Evolutionary conservation across 2,113 vertebrate genomes (phyloP).

Genomic region (Myodes glareolus): DNA sequence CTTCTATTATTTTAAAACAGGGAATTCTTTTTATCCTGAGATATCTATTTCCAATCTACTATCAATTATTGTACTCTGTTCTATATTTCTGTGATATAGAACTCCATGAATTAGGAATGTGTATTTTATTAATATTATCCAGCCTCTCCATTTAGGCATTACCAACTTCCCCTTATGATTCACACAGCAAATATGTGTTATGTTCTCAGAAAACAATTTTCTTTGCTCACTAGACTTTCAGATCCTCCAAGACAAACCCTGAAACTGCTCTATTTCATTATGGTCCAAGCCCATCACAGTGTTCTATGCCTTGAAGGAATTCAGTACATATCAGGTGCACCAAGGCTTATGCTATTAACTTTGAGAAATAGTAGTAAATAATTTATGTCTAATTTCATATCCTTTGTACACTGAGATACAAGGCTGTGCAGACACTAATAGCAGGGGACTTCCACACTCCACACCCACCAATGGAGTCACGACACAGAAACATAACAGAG

Average conservation of each 20-base stretch:
- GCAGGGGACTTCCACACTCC: no score
- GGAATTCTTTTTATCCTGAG: background rate
- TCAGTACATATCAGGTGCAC: background rate
- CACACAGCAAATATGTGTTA: background rate
- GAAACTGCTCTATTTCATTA: background rate
- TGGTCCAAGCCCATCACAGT: rapidly evolving
- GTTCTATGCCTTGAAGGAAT: background rate
- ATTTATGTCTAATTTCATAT: background rate
- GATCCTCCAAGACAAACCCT: background rate
- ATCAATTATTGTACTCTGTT: rapidly evolving
- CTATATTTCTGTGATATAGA: background rate
- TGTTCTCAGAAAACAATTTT: background rate
- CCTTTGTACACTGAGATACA: background rate
- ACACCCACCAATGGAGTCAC: no score
- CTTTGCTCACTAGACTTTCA: background rate
- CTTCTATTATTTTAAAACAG: background rate
- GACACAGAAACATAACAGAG: no score
- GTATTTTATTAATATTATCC: background rate
- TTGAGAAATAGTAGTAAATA: background rate
- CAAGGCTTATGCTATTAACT: background rate
- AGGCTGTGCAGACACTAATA: background rate
- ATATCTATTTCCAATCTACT: background rate
- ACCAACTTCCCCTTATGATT: background rate
- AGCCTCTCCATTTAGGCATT: background rate
- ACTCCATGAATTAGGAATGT: background rate